Conservation (phyloP, 1,140 invertebrate genomes). For the Drosophila guanche region DNA sequence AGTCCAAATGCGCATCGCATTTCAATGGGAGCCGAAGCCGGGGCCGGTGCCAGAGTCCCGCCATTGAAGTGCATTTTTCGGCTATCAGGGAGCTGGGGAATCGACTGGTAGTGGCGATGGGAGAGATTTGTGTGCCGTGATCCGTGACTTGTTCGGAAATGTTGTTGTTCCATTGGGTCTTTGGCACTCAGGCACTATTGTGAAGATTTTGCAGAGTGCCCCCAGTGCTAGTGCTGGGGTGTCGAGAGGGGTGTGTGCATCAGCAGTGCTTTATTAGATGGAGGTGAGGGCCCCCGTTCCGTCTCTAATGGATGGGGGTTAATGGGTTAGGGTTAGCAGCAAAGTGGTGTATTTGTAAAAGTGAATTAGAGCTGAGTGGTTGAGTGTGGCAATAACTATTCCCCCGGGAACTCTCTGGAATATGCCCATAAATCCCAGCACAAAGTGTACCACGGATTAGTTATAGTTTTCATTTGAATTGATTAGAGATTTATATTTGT, state of each 20-base stretch:
- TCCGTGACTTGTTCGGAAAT: slow-evolving; percentile 30
- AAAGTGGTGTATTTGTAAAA: slow-evolving; percentile 49
- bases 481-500: slow-evolving; percentile 4
- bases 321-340: slow-evolving; percentile 46
- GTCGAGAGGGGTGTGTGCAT: slow-evolving; percentile 8
- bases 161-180: slow-evolving; percentile 27
- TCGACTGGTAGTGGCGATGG: neutral
- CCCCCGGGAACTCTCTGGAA: neutral
- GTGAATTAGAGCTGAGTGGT: slow-evolving; percentile 38
- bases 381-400: slow-evolving; percentile 13
- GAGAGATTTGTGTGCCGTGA: slow-evolving; percentile 39
- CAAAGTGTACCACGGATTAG: slow-evolving; percentile 30
- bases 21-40: slow-evolving; percentile 28
- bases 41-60: slow-evolving; percentile 3
- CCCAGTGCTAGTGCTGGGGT: neutral
- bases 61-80: slow-evolving; percentile 39
- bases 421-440: slow-evolving; percentile 22
- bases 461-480: slow-evolving; percentile 50
- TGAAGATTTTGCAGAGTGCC: slow-evolving; percentile 25
- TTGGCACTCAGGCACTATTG: slow-evolving; percentile 17
- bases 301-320: slow-evolving; percentile 54
- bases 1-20: slow-evolving; percentile 39
- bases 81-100: neutral
- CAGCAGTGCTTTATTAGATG: slow-evolving; percentile 48
- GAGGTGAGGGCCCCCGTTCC: neutral